Evolutionary conservation across 23 tunicate genomes (phyloP), one percentile per base, ranked within the genome.

Genomic region (Styela plicata): DNA sequence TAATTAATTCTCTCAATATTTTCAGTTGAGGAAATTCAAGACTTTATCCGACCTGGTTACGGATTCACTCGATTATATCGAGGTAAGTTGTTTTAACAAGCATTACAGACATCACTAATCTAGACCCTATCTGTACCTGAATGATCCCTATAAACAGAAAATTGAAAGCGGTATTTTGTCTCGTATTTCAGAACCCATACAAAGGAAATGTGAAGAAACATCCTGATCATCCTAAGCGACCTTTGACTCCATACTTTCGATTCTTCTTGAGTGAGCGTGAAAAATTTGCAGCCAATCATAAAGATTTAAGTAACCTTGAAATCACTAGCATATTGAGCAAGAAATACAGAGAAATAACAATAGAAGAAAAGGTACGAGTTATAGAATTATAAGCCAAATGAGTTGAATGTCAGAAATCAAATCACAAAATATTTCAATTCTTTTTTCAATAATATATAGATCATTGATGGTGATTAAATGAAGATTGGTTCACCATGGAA

Each of bases 211-310:
- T 88, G n/a, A 93, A 93, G 78, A 93, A 88, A 80, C 98, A 93
- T 84, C 98, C 93, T 2, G 98, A 93, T 52, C 91, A 93, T 70
- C 98, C 98, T 2, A 93, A 93, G 37, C 84, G 98, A 31, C 98
- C 98, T 35, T 84, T 93, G 24, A 93, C 98, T 19, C 98, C 98
- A 33, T 93, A 93, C 37, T 93, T 93, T 62, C 87, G 90, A 57
- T 93, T 88, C 77, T 93, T 88, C 73, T 34, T 93, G 78, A 89
- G 84, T 69, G 86, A 85, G 33, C 81, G 98, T 28, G 87, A 85
- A 73, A 66, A 31, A 19, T 93, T 57, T 88, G 98, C 94, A 7
- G 57, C 85, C 25, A 79, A 80, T 52, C 98, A 93, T 76, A 70
- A 74, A 66, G 70, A 86, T 34, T 53, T 93, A 82, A 79, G 88